These are phyloP conservation scores for Leucophenga montana DNA, from an alignment of 2,888 invertebrate species.

Conservation along the genomic window DNA sequence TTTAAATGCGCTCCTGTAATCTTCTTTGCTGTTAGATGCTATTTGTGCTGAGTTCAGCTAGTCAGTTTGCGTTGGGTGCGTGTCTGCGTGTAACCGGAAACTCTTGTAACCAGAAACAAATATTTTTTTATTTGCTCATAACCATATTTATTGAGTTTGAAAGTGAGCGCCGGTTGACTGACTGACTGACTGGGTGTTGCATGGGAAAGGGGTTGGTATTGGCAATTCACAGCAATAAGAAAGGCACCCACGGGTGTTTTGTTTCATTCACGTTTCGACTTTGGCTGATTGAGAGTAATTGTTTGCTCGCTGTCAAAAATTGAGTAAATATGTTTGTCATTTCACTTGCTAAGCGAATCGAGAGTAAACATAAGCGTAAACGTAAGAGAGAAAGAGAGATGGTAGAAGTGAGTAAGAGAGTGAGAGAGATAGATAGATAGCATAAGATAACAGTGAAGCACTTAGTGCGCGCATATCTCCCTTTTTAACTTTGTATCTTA, in stretches of 20 bases:
- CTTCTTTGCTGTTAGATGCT: too few species aligned
- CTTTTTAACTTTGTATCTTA: too few species aligned
- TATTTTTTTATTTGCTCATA: slow-evolving; percentile 66
- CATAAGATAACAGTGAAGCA: neutral
- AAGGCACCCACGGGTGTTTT: slow-evolving; percentile 64
- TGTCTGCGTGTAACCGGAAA: slow-evolving; percentile 45
- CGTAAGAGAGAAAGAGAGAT: neutral
- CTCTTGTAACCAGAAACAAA: slow-evolving; percentile 66
- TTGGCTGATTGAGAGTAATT: slow-evolving; percentile 51
- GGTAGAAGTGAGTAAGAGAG: neutral
- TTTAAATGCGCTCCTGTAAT: too few species aligned
- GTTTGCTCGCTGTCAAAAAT: slow-evolving; percentile 69
- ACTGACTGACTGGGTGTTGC: slow-evolving; percentile 12
- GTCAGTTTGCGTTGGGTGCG: slow-evolving; percentile 10
- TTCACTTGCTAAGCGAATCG: slow-evolving; percentile 55
- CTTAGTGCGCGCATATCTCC: neutral
- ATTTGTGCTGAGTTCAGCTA: neutral
- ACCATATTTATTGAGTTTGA: slow-evolving; percentile 65
- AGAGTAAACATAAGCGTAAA: neutral
- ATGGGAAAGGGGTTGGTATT: slow-evolving; percentile 14
- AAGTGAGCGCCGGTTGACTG: neutral
- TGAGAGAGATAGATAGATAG: neutral
- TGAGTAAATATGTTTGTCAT: slow-evolving; percentile 71
- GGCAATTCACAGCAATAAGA: slow-evolving; percentile 16
- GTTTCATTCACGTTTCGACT: slow-evolving; percentile 50